Evolutionary conservation across 2,888 invertebrate species (phyloP), one percentile per base, ranked within the genome.

Genomic region (Yponomeuta evonymella): DNA sequence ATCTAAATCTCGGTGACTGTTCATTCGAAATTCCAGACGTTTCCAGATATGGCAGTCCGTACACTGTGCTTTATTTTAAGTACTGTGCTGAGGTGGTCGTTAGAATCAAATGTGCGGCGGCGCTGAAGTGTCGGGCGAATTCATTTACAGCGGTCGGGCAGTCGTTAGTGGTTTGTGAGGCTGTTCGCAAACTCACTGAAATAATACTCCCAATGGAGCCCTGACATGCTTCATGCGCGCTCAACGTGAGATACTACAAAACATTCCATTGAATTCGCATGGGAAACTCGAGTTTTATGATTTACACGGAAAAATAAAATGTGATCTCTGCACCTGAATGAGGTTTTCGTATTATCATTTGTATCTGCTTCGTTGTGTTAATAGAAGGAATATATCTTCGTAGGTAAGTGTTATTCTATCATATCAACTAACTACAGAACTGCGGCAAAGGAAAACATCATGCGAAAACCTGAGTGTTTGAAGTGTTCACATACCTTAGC

Each of bases 141-240:
- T 89, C 89, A 89, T 89, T 88, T 65, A 88, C 83, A 80, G 86
- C 81, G 86, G 87, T 83, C 81, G 84, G 51, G 84, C 85, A 86
- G 87, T 88, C 88, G 88, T 89, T 89, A 89, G 89, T 81, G 87
- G 88, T 87, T 58, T 58, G 51, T 15, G 51, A 58, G 51, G 51
- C 51, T 58, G 51, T 58, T 88, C 85, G 79, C 85, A 81, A 85
- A 86, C 87, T 87, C 88, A 85, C 85, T 85, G 85, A 86, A 33
- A 30, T 65, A 29, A 30, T 65, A 58, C 51, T 65, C 65, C 65
- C 65, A 65, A 66, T 65, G 70, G 70, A 70, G 29, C 65, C 33
- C 51, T 58, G 51, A 58, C 51, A 58, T 58, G 51, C 51, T 58
- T 15, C 51, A 15, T 58, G 51, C 51, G 15, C 51, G 51, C 51